Evolutionary conservation across 1,140 invertebrate species (phyloP).

Genomic region (Bursaphelenchus mucronatus): DNA sequence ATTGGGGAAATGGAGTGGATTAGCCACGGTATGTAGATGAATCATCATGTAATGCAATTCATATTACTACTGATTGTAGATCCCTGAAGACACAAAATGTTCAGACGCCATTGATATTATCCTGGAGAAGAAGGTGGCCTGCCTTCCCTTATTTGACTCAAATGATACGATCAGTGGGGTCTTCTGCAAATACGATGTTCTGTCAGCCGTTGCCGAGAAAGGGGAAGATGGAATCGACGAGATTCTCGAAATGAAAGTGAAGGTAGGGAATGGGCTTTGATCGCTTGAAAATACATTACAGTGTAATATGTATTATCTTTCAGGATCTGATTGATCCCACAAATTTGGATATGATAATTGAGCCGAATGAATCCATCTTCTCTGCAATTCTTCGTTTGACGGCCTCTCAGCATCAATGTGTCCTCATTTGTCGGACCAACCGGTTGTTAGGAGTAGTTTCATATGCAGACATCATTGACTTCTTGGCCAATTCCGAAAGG

Average conservation of each 20-base stretch:
- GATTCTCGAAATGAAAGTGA: conserved; percentile 33
- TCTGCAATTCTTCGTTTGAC: conserved; percentile 21
- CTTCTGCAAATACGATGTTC: conserved; percentile 27
- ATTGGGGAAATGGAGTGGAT: conserved; percentile 38
- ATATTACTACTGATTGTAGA: conserved; percentile 5
- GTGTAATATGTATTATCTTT: neutral
- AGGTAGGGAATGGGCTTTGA: conserved; percentile 10
- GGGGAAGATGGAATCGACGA: conserved; percentile 19
- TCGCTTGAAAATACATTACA: neutral
- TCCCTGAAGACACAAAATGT: conserved; percentile 17
- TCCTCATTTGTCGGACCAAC: conserved; percentile 27
- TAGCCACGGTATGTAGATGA: conserved; percentile 27
- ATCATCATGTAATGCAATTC: conserved; percentile 4
- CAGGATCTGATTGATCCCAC: conserved; percentile 9
- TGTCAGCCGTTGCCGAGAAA: conserved; percentile 22
- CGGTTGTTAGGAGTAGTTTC: conserved; percentile 37
- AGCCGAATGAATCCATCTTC: conserved; percentile 18
- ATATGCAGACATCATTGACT: conserved; percentile 46
- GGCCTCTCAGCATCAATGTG: conserved; percentile 33
- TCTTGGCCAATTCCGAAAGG: conserved; percentile 18
- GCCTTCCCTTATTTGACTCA: conserved; percentile 24
- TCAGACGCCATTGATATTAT: conserved; percentile 25
- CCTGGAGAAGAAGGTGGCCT: conserved; percentile 29
- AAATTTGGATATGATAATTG: conserved; percentile 22
- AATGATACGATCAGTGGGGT: conserved; percentile 30